A percentile compares a stretch with the other conserved stretches of the same genome.
Evolutionary conservation across 2,888 invertebrate species (phyloP).

Genomic region (Cryptus armator): DNA sequence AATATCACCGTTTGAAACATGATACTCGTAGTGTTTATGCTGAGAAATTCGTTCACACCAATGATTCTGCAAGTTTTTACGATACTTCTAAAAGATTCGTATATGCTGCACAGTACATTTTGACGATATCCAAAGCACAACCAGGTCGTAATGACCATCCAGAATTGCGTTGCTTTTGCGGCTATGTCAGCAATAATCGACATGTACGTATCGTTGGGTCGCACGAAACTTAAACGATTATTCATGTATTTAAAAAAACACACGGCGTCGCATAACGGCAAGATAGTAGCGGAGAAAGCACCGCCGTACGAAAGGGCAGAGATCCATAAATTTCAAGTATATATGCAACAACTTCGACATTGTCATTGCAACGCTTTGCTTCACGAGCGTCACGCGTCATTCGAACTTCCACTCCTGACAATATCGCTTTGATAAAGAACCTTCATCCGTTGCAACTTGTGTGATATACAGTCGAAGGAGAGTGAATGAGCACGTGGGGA

Average conservation of each 20-base stretch:
- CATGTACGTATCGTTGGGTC: neutral
- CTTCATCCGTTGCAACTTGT: no score
- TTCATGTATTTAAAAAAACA: neutral
- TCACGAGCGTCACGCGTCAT: neutral
- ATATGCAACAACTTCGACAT: neutral
- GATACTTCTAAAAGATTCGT: slow-evolving; percentile 4
- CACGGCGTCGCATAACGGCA: neutral
- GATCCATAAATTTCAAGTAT: neutral
- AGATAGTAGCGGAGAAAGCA: neutral
- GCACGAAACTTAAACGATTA: neutral
- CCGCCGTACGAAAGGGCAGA: neutral
- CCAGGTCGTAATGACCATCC: slow-evolving; percentile 33
- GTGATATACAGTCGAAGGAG: neutral
- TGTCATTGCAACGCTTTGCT: neutral
- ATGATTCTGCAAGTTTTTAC: neutral
- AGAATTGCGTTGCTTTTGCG: neutral
- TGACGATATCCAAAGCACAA: slow-evolving; percentile 38
- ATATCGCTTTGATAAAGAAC: neutral
- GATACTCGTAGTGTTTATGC: slow-evolving; percentile 2
- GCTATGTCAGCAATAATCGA: slow-evolving; percentile 2
- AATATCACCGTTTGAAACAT: neutral
- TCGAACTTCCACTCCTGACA: neutral
- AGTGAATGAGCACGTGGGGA: neutral
- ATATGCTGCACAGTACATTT: slow-evolving; percentile 19
- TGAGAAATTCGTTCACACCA: neutral